These are phyloP conservation scores for Sinodicranocentrus sp. DNA, from an alignment of 2,888 invertebrate genomes.

Conservation along the genomic window DNA sequence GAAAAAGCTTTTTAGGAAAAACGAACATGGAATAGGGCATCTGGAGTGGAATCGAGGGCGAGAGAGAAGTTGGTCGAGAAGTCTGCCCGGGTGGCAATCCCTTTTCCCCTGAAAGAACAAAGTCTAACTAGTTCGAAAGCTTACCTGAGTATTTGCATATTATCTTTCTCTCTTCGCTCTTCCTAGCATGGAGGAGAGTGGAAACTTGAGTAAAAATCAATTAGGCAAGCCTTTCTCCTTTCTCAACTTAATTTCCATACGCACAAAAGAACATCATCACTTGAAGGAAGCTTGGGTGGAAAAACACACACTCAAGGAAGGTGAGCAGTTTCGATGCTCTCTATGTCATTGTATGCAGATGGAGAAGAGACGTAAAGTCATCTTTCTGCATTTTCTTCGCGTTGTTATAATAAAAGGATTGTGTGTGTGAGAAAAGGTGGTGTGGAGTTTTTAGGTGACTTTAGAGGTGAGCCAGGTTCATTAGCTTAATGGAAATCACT, in stretches of 20 bases:
- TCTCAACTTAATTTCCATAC: conserved; percentile 44
- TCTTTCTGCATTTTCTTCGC: neutral
- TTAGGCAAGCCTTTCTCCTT: conserved; percentile 36
- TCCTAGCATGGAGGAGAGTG: conserved; percentile 8
- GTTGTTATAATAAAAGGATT: conserved; percentile 9
- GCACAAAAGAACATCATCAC: conserved; percentile 33
- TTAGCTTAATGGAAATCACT: conserved; percentile 68
- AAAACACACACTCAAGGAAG: too few relatives aligned
- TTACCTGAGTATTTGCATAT: conserved; percentile 62
- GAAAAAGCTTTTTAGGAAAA: neutral
- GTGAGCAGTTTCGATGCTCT: too few relatives aligned
- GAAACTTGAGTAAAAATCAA: conserved; percentile 62
- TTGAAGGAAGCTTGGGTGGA: neutral
- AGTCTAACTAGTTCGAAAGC: conserved; percentile 30
- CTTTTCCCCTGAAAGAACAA: neutral
- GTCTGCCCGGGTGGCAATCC: too few relatives aligned
- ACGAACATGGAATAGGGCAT: neutral
- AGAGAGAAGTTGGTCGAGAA: too few relatives aligned
- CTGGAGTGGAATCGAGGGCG: too few relatives aligned
- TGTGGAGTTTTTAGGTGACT: conserved; percentile 42
- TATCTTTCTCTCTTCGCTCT: conserved; percentile 8
- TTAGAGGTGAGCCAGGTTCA: conserved; percentile 62
- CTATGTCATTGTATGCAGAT: conserved; percentile 1
- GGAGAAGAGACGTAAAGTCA: too few relatives aligned
- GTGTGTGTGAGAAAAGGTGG: neutral